Base-by-base conservation (phyloP, 2,113 vertebrate genomes). In the Triplophysa rosa region DNA sequence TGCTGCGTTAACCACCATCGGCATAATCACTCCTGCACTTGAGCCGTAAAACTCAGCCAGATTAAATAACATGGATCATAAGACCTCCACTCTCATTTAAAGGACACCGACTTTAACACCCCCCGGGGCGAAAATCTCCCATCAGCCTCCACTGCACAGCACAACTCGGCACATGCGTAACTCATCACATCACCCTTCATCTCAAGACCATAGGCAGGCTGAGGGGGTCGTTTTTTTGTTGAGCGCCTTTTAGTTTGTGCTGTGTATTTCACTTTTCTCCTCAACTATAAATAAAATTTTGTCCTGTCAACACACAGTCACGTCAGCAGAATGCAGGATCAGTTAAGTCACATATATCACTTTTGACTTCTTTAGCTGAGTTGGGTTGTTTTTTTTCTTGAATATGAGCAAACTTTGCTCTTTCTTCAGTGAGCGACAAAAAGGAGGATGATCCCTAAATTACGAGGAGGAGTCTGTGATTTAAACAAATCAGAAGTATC, bases 1-100 rank as follows among this genome's bases (percentile, higher is more conserved):
- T 83, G 85, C 86, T 85, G 85, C 86, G 86, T 91, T 90, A 89
- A 90, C 71, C 89, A 14, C 67, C 82, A 79, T 85, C 37, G 70
- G 87, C 81, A 84, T 87, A 85, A 87, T 82, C 77, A 47, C 80
- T 83, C 81, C 82, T 82, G 83, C 63, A 56, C 76, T 47, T 76
- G 64, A 78, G 80, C 77, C 24, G 45, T 87, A 76, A 85, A 85
- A 72, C 75, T 64, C 79, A 84, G 47, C 45, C 52, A 54, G 72
- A 86, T 85, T 83, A 56, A 84, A 83, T 74, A 54, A 58, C 84
- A 80, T 58, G 84, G 56, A 82, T 79, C 79, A 71, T 10, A 66
- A 42, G 70, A 62, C 65, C 78, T 71, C 62, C 13, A 37, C 45
- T 61, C 49, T 83, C 58, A 49, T 78, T 59, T 77, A 78, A 65